These are phyloP conservation scores for Aramus guarauna DNA, from an alignment of 2,113 vertebrate species.

Conservation along the genomic window DNA sequence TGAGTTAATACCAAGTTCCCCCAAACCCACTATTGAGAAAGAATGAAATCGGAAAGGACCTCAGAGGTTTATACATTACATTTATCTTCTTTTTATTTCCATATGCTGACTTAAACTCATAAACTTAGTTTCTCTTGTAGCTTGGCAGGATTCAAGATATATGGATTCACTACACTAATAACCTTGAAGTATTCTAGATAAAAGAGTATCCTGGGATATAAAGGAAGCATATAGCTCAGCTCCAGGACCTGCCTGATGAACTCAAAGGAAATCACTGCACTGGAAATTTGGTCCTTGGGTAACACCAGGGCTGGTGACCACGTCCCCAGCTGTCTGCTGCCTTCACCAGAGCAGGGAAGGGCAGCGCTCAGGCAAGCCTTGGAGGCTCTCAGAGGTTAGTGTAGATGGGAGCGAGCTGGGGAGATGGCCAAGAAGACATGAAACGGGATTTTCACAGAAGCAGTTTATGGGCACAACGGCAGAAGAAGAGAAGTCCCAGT, in stretches of 20 bases:
- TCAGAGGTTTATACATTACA: background rate
- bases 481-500: background rate
- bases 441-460: background rate
- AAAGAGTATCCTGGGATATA: background rate
- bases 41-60: background rate
- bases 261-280: background rate
- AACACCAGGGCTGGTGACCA: background rate
- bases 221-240: background rate
- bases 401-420: background rate
- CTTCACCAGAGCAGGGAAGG: background rate
- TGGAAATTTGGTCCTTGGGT: background rate
- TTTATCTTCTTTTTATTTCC: background rate
- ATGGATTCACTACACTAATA: background rate
- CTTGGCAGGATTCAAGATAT: background rate
- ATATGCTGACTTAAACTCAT: background rate
- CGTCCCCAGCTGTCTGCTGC: background rate
- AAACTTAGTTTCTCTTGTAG: background rate
- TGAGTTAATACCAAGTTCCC: background rate
- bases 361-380: background rate
- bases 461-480: background rate
- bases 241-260: background rate
- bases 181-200: background rate
- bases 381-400: background rate
- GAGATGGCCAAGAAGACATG: background rate
- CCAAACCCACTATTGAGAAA: background rate